A percentile compares a stretch with the other conserved stretches of the same genome.
Conservation (phyloP, 2,888 invertebrate species). For the Tenthredo mesomela region DNA sequence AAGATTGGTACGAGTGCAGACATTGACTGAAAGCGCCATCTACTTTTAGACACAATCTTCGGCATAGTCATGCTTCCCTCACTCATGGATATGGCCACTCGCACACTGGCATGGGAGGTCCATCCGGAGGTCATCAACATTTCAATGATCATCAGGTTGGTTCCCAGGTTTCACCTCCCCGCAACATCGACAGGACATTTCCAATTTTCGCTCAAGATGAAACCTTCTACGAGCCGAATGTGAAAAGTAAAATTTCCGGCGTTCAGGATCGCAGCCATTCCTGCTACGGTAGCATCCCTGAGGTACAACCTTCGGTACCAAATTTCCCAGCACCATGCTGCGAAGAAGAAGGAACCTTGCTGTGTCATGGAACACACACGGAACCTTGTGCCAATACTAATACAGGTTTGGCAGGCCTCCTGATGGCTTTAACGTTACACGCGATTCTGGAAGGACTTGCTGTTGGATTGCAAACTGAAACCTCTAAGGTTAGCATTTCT, state of each 20-base stretch:
- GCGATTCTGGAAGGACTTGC: slow-evolving; percentile 90
- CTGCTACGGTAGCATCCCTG: slow-evolving; percentile 34
- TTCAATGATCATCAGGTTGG: not conserved
- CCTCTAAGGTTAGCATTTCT: slow-evolving; percentile 80
- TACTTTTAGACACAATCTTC: not conserved
- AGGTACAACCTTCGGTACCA: not conserved
- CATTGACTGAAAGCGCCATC: not conserved
- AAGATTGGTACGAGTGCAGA: not conserved
- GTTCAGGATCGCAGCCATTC: not conserved
- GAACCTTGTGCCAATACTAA: slow-evolving; percentile 84
- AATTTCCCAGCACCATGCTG: slow-evolving; percentile 65
- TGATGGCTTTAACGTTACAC: slow-evolving; percentile 88
- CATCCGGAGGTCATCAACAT: not conserved
- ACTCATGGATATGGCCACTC: slow-evolving; percentile 24
- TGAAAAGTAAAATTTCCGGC: slow-evolving; percentile 22
- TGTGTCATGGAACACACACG: slow-evolving; percentile 85
- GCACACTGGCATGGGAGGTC: not conserved
- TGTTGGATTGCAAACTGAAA: slow-evolving; percentile 86
- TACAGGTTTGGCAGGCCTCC: slow-evolving; percentile 84
- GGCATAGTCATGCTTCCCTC: not conserved
- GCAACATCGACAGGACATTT: not conserved
- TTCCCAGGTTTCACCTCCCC: not conserved
- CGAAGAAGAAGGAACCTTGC: slow-evolving; percentile 76
- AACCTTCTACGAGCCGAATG: not conserved
- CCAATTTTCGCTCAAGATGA: not conserved